A percentile compares a stretch with the other conserved stretches of the same genome.
Conservation (phyloP, 2,888 invertebrate genomes). For the Thelaira solivaga region DNA sequence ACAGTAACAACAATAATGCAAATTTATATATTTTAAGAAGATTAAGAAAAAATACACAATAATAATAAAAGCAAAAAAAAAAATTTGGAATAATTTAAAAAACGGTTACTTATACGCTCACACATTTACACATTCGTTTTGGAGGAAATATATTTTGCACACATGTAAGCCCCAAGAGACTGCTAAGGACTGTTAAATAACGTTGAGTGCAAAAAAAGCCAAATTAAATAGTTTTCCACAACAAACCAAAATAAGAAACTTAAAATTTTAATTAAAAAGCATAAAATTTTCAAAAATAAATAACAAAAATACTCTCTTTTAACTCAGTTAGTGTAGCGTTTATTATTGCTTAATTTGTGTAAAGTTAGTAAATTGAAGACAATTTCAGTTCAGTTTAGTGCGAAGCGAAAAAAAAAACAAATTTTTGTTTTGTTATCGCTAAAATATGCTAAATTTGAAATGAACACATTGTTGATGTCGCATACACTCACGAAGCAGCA, state of each 20-base stretch:
- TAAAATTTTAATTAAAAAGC: constrained; percentile 6
- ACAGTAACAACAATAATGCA: constrained; percentile 1
- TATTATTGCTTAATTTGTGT: neutral
- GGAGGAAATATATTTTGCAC: neutral
- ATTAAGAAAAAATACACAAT: constrained; percentile 42
- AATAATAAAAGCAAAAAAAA: constrained; percentile 10
- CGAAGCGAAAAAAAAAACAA: neutral
- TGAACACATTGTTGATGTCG: constrained; percentile 6
- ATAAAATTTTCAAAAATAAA: neutral
- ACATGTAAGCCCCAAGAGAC: neutral
- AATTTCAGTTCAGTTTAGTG: neutral
- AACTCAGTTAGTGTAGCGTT: constrained; percentile 46
- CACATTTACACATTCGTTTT: neutral
- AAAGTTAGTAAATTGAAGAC: no score
- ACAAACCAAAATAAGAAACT: constrained; percentile 11
- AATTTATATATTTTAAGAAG: constrained; percentile 44
- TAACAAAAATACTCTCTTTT: constrained; percentile 15
- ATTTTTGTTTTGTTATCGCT: neutral
- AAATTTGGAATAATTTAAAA: no score
- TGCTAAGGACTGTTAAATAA: neutral
- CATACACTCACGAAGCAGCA: no score
- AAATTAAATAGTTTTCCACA: constrained; percentile 12
- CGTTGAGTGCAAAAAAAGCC: neutral
- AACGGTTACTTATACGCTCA: neutral
- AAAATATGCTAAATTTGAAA: constrained; percentile 11